Evolutionary conservation across 2,113 vertebrate genomes (phyloP), one percentile per base, ranked within the genome.

Genomic region (Cygnus atratus): DNA sequence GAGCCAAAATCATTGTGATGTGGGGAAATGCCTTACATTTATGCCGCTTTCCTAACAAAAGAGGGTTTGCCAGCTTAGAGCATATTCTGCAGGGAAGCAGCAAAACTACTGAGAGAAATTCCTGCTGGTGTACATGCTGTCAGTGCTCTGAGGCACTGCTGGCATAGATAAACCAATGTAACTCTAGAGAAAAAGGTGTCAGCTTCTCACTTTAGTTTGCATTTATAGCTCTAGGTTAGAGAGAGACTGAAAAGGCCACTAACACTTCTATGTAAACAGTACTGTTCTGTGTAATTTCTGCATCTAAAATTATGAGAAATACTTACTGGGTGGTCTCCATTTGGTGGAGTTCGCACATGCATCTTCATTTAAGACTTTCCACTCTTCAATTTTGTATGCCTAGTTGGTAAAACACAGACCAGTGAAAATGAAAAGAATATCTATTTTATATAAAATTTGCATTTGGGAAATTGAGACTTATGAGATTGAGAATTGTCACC

Each of bases 211-310:
- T 1, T 81, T 71, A 75, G 33, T 59, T 58, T 88, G 20, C 84
- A 86, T 97, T 95, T 96, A 90, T 93, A 96, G 65, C 54, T 90
- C 24, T 84, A 72, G 85, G 86, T 92, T 87, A 95, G 48, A 72
- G 8, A 52, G 8, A 94, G 52, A 90, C 68, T 79, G 83, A 93
- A 95, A 96, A 95, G 72, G 73, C 61, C 65, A 70, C 68, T 92
- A 96, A 87, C 90, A 84, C 80, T 92, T 80, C 1, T 26, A 37
- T 33, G 17, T 43, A 65, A 93, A 87, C 81, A 44, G 41, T 50
- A 90, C 55, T 57, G 35, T 71, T 94, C 22, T 74, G 72, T 67
- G 41, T 57, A 88, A 90, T 88, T 93, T 83, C 20, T 73, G 15
- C 41, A 39, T 92, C 73, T 68, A 88, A 88, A 86, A 90, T 71